Evolutionary conservation across 2,113 vertebrate genomes (phyloP).

Genomic region (Mohoua ochrocephala): DNA sequence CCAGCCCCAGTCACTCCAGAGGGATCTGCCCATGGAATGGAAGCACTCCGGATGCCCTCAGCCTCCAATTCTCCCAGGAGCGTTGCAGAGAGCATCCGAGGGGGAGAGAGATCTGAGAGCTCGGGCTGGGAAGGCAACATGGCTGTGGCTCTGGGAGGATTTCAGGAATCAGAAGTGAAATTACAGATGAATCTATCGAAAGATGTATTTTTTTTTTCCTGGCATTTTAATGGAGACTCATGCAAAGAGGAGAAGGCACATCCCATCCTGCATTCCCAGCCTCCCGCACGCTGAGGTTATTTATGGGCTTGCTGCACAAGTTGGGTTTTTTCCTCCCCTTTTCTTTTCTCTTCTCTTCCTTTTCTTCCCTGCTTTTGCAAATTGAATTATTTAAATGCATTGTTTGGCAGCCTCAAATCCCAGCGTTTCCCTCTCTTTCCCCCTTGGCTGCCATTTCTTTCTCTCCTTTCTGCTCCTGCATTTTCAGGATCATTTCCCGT

Average conservation of each 20-base stretch:
- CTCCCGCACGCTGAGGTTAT: neutral
- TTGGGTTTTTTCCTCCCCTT: neutral
- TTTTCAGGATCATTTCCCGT: conserved; percentile 62
- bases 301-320: conserved; percentile 17
- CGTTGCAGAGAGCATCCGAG: neutral
- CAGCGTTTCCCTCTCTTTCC: conserved; percentile 8
- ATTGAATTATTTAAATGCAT: conserved; percentile 69
- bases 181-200: neutral
- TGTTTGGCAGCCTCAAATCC: conserved; percentile 63
- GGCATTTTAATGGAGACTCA: neutral
- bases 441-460: conserved; percentile 52
- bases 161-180: neutral
- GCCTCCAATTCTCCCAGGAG: neutral
- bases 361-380: conserved; percentile 32
- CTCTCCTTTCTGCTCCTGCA: conserved; percentile 32
- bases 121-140: neutral
- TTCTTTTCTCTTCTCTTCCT: neutral
- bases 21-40: neutral
- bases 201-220: neutral
- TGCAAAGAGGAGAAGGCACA: neutral
- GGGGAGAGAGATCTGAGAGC: neutral
- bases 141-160: neutral
- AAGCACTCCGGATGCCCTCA: neutral
- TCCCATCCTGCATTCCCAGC: neutral
- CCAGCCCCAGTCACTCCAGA: neutral